These are phyloP conservation scores for Anagyrus pseudococci DNA, from an alignment of 2,888 invertebrate genomes.

Conservation along the genomic window DNA sequence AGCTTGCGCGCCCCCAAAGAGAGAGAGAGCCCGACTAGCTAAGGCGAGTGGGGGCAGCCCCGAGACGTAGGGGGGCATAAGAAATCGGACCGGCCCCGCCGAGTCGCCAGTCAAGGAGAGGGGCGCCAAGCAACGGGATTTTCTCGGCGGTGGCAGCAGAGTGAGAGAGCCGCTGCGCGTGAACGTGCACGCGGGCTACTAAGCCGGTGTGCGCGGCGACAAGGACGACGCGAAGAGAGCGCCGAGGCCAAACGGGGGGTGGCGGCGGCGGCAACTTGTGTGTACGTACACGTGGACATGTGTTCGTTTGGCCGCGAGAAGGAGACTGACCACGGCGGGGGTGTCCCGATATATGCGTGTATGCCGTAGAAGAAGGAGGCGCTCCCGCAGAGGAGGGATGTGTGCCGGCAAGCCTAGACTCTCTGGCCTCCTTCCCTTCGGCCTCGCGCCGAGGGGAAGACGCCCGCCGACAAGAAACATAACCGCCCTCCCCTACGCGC, in stretches of 20 bases:
- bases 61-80: conserved; percentile 17
- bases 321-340: conserved; percentile 11
- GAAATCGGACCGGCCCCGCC: neutral
- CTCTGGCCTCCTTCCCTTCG: no score
- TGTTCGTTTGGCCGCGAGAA: no score
- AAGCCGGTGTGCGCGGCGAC: neutral
- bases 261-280: neutral
- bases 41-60: conserved; percentile 3
- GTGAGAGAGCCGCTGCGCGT: conserved; percentile 31
- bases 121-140: no score
- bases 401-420: no score
- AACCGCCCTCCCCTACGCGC: neutral
- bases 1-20: conserved; percentile 27
- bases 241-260: conserved; percentile 1
- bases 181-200: conserved; percentile 19
- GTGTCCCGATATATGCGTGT: neutral
- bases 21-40: conserved; percentile 4
- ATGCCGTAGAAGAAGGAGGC: conserved; percentile 6
- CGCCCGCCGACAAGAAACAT: conserved; percentile 25
- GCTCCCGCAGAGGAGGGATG: neutral
- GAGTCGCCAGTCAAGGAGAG: no score
- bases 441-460: conserved; percentile 23
- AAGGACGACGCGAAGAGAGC: neutral
- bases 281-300: conserved; percentile 6
- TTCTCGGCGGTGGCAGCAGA: conserved; percentile 1